phyloP scores from a whole-genome alignment of 2,113 vertebrate genomes.

The Ailurus styani region DNA sequence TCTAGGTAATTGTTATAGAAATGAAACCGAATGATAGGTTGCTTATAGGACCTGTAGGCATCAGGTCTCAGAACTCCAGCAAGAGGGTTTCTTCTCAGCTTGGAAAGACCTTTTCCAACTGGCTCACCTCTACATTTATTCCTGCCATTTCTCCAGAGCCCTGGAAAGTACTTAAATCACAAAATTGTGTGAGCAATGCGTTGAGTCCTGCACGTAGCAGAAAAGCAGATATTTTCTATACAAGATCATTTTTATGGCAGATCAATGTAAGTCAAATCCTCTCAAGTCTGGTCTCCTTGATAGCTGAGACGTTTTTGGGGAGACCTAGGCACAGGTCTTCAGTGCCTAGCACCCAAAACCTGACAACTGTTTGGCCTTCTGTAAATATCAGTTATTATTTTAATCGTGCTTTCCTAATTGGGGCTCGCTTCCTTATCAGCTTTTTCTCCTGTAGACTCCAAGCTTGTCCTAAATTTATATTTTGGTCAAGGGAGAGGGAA shows the following conservation, averaged over 20 bases:
- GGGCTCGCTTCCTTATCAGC: neutral
- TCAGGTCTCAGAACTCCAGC: neutral
- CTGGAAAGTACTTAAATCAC: neutral
- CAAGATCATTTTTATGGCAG: neutral
- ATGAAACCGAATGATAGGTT: neutral
- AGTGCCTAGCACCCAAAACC: neutral
- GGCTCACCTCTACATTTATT: neutral
- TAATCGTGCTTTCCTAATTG: neutral
- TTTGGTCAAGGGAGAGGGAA: neutral
- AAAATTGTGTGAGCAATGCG: neutral
- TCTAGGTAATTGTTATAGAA: neutral
- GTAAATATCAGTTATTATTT: neutral
- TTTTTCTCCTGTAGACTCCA: slow-evolving; percentile 3
- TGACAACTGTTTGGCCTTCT: neutral
- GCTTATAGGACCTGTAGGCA: neutral
- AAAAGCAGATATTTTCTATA: neutral
- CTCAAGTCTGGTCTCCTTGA: neutral
- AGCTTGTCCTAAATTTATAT: slow-evolving; percentile 17
- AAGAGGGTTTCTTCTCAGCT: neutral
- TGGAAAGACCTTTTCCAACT: neutral
- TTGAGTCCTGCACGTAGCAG: neutral
- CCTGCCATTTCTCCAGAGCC: neutral
- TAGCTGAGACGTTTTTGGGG: neutral
- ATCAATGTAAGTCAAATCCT: neutral
- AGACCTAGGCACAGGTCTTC: neutral